Percentiles rank a stretch among this genome's conserved stretches.
These are phyloP conservation scores for Polydrusus pterygomalis DNA, from an alignment of 2,888 invertebrate species.

Conservation along the genomic window DNA sequence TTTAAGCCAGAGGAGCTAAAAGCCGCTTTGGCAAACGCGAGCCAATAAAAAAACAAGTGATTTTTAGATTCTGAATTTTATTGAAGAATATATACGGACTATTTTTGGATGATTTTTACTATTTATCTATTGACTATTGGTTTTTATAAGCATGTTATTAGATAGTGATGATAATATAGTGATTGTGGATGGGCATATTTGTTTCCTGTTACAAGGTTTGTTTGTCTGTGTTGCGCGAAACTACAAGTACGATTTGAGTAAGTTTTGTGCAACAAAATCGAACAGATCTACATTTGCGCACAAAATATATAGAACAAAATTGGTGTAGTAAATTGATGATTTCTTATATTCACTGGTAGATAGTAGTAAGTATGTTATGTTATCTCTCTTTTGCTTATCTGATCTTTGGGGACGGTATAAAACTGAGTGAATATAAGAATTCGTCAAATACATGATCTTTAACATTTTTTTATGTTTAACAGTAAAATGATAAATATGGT, in stretches of 20 bases:
- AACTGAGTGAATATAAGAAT: no score
- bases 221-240: not conserved
- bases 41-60: conserved; percentile 32
- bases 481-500: not conserved
- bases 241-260: not conserved
- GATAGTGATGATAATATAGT: conserved; percentile 18
- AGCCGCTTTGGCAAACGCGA: conserved; percentile 53
- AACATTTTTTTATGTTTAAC: conserved; percentile 9
- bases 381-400: no score
- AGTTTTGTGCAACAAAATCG: no score
- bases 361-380: no score
- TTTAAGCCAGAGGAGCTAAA: conserved; percentile 78
- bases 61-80: conserved; percentile 35
- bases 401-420: no score
- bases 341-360: no score
- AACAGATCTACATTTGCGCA: not conserved
- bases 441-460: not conserved
- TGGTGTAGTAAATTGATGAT: no score
- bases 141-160: conserved; percentile 36
- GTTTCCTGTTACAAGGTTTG: not conserved
- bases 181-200: not conserved
- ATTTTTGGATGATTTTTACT: conserved; percentile 56
- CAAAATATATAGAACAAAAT: no score
- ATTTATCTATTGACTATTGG: conserved; percentile 23
- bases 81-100: conserved; percentile 46